Evolutionary conservation across 2,797 vertebrate genomes (phyloP), one percentile per base, ranked within the genome.

Genomic region (Epinephelus awoara): DNA sequence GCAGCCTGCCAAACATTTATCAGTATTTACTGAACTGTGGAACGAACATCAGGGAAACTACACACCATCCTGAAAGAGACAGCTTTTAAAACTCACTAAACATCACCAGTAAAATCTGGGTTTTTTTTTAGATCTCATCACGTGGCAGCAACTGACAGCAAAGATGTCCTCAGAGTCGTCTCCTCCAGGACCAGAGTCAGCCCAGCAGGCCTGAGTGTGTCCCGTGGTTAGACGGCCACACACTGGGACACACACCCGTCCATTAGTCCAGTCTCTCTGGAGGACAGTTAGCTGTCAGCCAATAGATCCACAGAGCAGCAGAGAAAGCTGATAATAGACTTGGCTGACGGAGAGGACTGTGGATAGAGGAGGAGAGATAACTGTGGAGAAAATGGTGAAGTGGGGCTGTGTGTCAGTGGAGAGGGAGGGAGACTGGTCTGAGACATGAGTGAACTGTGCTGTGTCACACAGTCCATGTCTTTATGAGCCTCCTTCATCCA

Each of bases 251-350:
- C 55, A 75, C 74, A 25, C 12, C 13, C 29, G 61, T 21, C 29
- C 21, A 49, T 62, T 46, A 21, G 78, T 54, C 46, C 40, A 55
- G 68, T 25, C 19, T 38, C 38, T 75, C 14, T 52, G 27, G 63
- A 69, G 75, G 58, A 81, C 44, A 67, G 70, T 51, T 8, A 63
- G 46, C 21, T 52, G 21, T 67, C 67, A 75, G 50, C 62, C 71
- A 49, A 21, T 67, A 38, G 8, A 55, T 72, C 67, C 42, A 15
- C 42, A 57, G 54, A 56, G 46, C n/a, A 34, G 25, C 61, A 61
- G 38, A 51, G 54, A 66, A 9, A 59, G 51, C 66, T 46, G 46
- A 71, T 80, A 54, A 80, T 50, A 21, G 74, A 78, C 74, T 57
- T 23, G 29, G 40, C 47, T 75, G 55, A 79, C 61, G 54, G 55